Base-by-base conservation (phyloP, 1,140 invertebrate genomes). In the Heliconius himera region DNA sequence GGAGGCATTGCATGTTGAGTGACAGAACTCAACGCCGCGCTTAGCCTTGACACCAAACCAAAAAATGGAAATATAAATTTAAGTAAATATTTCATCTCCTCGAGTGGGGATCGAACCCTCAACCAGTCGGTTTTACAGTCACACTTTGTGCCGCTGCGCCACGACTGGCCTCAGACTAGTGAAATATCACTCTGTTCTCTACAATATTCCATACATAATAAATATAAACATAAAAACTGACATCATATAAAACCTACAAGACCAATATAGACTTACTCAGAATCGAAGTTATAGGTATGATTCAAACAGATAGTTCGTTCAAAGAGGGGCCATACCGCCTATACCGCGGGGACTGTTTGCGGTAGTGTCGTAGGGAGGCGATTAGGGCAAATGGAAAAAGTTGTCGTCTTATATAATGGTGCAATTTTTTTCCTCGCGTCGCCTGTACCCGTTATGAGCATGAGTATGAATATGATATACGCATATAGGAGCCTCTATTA, bases 341-440 rank as follows among this genome's bases (percentile, higher is more conserved):
- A 82, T 84, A 85, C 84, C 83, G 66, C 56, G 33, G 82, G 82
- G 84, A 84, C 71, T 84, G 73, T 84, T 83, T 84, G 81, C 81
- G 80, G 84, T 81, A 71, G 79, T 82, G 78, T 86, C 83, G 84
- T 83, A 85, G 80, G 76, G 70, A 26, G 78, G 81, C 83, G 82
- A 86, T 89, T 85, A 88, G 85, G 80, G 79, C 76, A 85, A 87
- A 89, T 88, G 88, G 86, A 88, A 88, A 89, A 89, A 89, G 83
- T 87, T 87, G 84, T 81, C 81, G 83, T 85, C 82, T 80, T 81
- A 76, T 83, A 77, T 85, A 84, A 86, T 85, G 82, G 78, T 82
- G 80, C 76, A 82, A 82, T 87, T 85, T 83, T 36, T 83, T 82
- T 79, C 46, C 74, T 82, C 80, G 74, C 29, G 73, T 82, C 80